Evolutionary conservation across 2,888 invertebrate species (phyloP).

Genomic region (Scelioninae gen. 1): DNA sequence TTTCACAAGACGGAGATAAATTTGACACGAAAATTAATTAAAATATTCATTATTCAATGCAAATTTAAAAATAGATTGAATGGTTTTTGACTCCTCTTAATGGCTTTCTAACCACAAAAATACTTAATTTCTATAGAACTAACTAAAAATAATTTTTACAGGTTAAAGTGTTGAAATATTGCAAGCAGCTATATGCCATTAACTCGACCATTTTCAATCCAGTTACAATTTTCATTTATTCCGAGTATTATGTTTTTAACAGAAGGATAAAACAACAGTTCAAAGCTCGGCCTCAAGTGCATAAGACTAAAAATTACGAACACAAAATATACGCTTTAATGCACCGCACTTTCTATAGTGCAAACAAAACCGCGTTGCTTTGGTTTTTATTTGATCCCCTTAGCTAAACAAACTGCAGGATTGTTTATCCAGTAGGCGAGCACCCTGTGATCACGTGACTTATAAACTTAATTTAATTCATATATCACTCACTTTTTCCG

Average conservation of each 20-base stretch:
- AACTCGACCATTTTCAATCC: no score
- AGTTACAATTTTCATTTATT: no score
- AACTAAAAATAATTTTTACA: no score
- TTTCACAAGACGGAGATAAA: no score
- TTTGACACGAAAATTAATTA: no score
- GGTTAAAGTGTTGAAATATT: no score
- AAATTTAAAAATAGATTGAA: no score
- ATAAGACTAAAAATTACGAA: conserved; percentile 37
- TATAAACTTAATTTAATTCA: conserved; percentile 12
- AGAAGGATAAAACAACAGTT: conserved; percentile 12
- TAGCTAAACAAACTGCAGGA: conserved; percentile 13
- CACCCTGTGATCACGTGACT: not conserved
- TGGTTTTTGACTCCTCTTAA: no score
- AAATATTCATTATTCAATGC: no score
- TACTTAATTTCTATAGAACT: no score
- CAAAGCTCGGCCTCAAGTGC: conserved; percentile 7
- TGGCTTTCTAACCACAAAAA: no score
- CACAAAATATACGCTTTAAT: conserved; percentile 24
- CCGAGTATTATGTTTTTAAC: not conserved
- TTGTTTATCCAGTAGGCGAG: not conserved
- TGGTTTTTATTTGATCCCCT: conserved; percentile 1
- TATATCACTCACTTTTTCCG: conserved; percentile 31
- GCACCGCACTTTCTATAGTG: conserved; percentile 14
- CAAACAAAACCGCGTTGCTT: conserved; percentile 12
- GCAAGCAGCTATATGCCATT: no score